Conservation (phyloP, 2,888 invertebrate species). For the Calliopum simillimum region DNA sequence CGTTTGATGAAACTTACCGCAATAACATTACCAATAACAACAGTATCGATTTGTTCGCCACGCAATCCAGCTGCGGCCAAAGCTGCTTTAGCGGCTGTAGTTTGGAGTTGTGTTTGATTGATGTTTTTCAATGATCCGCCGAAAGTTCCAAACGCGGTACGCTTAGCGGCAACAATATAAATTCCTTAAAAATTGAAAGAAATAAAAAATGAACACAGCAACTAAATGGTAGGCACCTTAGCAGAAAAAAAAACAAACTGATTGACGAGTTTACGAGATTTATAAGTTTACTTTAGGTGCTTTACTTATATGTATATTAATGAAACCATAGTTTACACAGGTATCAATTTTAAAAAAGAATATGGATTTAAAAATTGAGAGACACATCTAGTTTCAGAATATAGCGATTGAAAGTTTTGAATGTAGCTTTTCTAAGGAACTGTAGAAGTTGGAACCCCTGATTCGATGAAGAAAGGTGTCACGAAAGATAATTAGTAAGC, state of each 20-base stretch:
- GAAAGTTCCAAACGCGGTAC: constrained; percentile 96
- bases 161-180: constrained; percentile 94
- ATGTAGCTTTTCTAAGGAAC: too few species aligned
- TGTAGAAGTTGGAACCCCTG: neutral
- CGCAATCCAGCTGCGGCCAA: constrained; percentile 81
- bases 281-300: too few species aligned
- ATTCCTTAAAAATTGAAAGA: constrained; percentile 72
- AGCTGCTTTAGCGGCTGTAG: constrained; percentile 83
- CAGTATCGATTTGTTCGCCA: constrained; percentile 89
- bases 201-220: neutral
- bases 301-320: too few species aligned
- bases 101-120: constrained; percentile 82
- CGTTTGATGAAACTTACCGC: constrained; percentile 71
- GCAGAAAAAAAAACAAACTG: constrained; percentile 15
- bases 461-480: too few species aligned
- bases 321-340: too few species aligned
- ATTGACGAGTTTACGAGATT: too few species aligned
- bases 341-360: too few species aligned
- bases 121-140: constrained; percentile 86
- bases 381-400: too few species aligned
- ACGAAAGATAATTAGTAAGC: too few species aligned
- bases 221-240: neutral
- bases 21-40: constrained; percentile 91
- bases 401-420: too few species aligned
- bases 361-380: too few species aligned